These are phyloP conservation scores for Ciconia stormi DNA, from an alignment of 2,113 vertebrate species.

Conservation along the genomic window DNA sequence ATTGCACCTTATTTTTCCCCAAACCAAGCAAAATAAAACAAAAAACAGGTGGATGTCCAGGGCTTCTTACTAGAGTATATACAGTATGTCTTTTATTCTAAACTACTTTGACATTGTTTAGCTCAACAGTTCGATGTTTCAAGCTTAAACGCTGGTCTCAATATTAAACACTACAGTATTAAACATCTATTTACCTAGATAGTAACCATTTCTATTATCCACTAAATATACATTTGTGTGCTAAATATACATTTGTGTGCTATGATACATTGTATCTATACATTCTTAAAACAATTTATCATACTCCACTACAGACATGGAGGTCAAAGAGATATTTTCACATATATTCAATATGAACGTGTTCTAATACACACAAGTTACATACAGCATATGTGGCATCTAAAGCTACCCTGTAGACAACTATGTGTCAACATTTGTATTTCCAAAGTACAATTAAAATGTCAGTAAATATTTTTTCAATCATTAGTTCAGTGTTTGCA, in stretches of 20 bases:
- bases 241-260: neutral
- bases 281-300: neutral
- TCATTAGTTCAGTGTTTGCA: neutral
- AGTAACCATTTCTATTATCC: neutral
- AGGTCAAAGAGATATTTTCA: neutral
- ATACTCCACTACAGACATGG: neutral
- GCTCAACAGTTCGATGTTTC: neutral
- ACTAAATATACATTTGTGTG: neutral
- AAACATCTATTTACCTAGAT: neutral
- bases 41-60: neutral
- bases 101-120: neutral
- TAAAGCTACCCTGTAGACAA: neutral
- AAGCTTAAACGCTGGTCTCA: neutral
- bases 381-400: accelerated
- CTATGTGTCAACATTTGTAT: neutral
- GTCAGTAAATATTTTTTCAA: neutral
- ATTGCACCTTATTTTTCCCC: neutral
- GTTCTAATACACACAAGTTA: neutral
- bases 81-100: neutral
- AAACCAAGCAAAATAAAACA: neutral
- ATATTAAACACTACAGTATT: neutral
- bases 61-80: neutral
- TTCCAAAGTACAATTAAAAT: neutral
- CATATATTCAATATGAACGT: accelerated
- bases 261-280: neutral